Conservation (phyloP, 2,888 invertebrate species). For the Tinea pellionella region DNA sequence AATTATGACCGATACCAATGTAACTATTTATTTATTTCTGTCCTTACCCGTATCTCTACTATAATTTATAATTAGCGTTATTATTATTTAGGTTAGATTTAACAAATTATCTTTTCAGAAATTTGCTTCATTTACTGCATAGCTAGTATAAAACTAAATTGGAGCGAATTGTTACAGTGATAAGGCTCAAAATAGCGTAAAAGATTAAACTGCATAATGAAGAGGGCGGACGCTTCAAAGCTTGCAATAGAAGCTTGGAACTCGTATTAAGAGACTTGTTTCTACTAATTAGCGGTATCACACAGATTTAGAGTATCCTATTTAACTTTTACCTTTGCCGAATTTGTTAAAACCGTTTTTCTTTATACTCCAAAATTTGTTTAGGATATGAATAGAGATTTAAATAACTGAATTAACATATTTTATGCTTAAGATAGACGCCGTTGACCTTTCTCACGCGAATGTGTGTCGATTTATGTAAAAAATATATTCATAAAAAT, state of each 20-base stretch:
- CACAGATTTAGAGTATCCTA: constrained; percentile 3
- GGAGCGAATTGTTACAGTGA: neutral
- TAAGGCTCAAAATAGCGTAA: neutral
- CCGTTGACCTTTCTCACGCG: no score
- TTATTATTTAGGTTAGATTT: neutral
- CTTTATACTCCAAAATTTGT: neutral
- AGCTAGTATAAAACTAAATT: neutral
- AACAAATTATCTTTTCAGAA: neutral
- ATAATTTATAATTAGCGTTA: neutral
- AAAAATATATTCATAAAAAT: no score
- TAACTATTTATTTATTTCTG: no score
- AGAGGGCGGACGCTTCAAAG: neutral
- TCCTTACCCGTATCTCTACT: neutral
- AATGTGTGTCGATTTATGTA: no score
- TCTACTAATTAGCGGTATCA: constrained; percentile 9
- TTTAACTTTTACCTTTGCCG: neutral
- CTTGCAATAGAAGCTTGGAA: constrained; percentile 3
- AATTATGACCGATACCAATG: no score
- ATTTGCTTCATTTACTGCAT: neutral
- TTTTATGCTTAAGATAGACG: no score
- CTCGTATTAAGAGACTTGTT: constrained; percentile 1
- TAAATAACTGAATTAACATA: no score
- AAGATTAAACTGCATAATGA: neutral
- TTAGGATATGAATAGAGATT: no score
- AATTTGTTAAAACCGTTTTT: neutral